Base-by-base conservation (phyloP, 2,888 invertebrate genomes). In the Pheosia tremula region DNA sequence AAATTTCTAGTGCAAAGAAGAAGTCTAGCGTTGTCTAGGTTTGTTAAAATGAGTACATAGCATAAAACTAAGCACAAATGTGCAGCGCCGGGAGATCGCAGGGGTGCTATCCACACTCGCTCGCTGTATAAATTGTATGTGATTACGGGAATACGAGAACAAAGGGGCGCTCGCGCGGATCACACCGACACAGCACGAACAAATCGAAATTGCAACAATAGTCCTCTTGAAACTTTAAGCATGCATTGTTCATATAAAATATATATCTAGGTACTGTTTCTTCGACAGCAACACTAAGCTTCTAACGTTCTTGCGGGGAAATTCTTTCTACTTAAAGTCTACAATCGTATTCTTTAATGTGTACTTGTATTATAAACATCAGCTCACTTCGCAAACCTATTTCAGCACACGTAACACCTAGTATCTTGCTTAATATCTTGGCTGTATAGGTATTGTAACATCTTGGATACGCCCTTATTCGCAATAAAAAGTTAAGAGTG, bases 121-220 rank as follows among this genome's bases (percentile, higher is more conserved):
- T 66, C 39, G 61, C 64, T 69, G 64, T 70, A 67, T 73, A 76
- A 77, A 78, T 76, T 80, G 74, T 72, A 75, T 69, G 73, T 67
- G 75, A 74, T 80, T 75, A 72, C 65, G 61, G 64, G 77, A 74
- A 78, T 67, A 65, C 64, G 71, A 74, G 72, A 77, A 74, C 78
- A 72, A 74, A 74, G 64, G 63, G 59, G 62, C 63, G 59, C 49
- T 24, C 50, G 58, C 61, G 59, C 57, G 61, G 60, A 63, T 62
- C 64, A 60, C 56, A 57, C 54, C 57, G 61, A 60, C 58, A 56
- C 41, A 38, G 57, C 52, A 65, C 47, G 67, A 65, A 68, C 69
- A 67, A 72, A 75, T 78, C 65, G 71, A 77, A 74, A 68, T 71
- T 71, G 66, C 63, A 69, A 75, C 71, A 71, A 66, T 59, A 52